A percentile compares a stretch with the other conserved stretches of the same genome.
Evolutionary conservation across 2,113 vertebrate species (phyloP).

Genomic region (Hylia prasina): DNA sequence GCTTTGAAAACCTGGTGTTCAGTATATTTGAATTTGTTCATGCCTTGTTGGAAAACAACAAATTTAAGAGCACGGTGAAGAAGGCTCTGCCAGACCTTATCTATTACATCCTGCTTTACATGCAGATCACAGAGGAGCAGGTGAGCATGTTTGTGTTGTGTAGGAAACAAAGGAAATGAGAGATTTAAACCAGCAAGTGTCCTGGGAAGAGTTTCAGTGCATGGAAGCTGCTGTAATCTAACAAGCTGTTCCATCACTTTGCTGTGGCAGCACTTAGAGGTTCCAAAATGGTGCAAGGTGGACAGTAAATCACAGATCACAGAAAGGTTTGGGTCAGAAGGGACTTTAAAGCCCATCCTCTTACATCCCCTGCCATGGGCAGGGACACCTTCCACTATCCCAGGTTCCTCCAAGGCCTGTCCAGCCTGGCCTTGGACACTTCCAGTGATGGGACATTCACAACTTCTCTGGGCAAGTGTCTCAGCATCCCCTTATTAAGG

Average conservation of each 20-base stretch:
- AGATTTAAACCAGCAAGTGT: not conserved
- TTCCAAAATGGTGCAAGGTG: not conserved
- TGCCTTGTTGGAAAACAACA: conserved; percentile 93
- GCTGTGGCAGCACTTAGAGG: not conserved
- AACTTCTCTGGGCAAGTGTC: not conserved
- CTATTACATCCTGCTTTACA: conserved; percentile 97
- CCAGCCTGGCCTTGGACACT: not conserved
- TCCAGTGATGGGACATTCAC: not conserved
- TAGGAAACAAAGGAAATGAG: not conserved
- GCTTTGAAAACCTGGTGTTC: conserved; percentile 98
- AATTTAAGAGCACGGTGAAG: conserved; percentile 96
- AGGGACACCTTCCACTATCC: not conserved
- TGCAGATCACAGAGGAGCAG: conserved; percentile 98
- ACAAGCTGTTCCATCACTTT: not conserved
- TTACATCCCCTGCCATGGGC: not conserved
- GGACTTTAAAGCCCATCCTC: not conserved
- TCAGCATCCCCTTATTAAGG: not conserved
- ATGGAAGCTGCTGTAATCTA: not conserved
- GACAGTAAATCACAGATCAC: not conserved
- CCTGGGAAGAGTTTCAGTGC: not conserved
- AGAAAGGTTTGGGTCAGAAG: not conserved
- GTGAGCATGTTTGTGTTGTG: conserved; percentile 42
- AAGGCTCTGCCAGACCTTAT: conserved; percentile 96
- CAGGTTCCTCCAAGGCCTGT: not conserved
- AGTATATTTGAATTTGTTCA: conserved; percentile 99